phyloP scores from a whole-genome alignment of 2,888 invertebrate species.

The Lasioglossum villosulum region DNA sequence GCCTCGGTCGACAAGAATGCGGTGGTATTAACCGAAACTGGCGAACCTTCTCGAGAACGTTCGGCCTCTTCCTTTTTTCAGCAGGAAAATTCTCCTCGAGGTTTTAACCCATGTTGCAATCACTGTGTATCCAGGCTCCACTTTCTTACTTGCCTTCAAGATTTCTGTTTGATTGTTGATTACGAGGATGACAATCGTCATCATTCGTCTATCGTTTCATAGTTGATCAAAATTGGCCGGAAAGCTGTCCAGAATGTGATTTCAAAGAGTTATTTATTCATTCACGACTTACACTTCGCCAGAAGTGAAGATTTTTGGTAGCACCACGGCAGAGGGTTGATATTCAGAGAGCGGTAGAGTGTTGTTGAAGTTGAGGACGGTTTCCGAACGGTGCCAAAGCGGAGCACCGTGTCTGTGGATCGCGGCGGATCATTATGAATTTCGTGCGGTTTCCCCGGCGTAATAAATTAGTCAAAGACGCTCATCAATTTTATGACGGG shows the following conservation, averaged over 20 bases:
- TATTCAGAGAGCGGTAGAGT: background rate
- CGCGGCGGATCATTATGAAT: constrained; percentile 78
- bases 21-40: constrained; percentile 16
- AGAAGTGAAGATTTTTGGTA: too few species aligned
- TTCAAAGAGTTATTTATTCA: too few species aligned
- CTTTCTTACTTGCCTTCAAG: background rate
- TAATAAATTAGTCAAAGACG: constrained; percentile 83
- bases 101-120: background rate
- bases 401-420: constrained; percentile 31
- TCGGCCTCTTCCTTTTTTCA: background rate
- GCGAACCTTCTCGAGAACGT: background rate
- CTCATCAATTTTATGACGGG: constrained; percentile 83
- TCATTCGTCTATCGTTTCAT: too few species aligned
- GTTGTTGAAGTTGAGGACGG: background rate
- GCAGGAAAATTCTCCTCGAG: background rate
- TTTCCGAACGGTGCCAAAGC: background rate
- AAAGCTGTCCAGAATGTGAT: too few species aligned
- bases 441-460: constrained; percentile 79
- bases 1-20: constrained; percentile 15
- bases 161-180: too few species aligned
- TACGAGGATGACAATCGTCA: too few species aligned
- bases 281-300: too few species aligned
- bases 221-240: too few species aligned
- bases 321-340: background rate
- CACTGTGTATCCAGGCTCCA: background rate